A percentile compares a stretch with the other conserved stretches of the same genome.
Conservation (phyloP, 2,888 invertebrate genomes). For the Meloe dianella region DNA sequence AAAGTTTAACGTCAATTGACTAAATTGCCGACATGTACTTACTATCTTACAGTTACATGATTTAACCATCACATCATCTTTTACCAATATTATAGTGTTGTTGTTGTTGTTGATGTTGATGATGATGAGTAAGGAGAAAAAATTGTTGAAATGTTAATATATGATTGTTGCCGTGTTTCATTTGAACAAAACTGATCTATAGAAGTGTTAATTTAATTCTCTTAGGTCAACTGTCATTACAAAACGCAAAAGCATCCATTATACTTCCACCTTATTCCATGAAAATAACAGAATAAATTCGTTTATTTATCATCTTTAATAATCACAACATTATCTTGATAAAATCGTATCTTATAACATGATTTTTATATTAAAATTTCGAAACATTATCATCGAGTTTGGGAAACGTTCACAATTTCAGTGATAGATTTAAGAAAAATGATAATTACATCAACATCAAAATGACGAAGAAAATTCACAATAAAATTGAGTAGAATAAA, state of each 20-base stretch:
- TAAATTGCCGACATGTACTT: slow-evolving; percentile 6
- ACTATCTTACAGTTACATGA: slow-evolving; percentile 7
- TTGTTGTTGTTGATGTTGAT: background rate
- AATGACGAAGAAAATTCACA: too few relatives aligned
- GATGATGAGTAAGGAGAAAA: background rate
- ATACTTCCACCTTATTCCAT: background rate
- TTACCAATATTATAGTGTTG: background rate
- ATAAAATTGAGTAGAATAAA: too few relatives aligned
- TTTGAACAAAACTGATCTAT: background rate
- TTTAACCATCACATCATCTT: background rate
- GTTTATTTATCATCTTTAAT: background rate
- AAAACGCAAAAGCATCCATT: background rate
- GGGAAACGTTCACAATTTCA: background rate
- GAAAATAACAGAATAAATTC: slow-evolving; percentile 7
- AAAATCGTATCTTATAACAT: background rate
- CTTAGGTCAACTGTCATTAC: background rate
- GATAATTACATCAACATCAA: too few relatives aligned
- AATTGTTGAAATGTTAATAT: background rate
- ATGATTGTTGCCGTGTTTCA: background rate
- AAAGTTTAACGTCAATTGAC: background rate
- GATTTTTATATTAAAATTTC: background rate
- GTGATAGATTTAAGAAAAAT: too few relatives aligned
- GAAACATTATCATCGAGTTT: background rate
- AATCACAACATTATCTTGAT: background rate
- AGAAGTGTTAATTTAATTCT: slow-evolving; percentile 10